Evolutionary conservation across 2,888 invertebrate species (phyloP).

Genomic region (Cantharis nigra): DNA sequence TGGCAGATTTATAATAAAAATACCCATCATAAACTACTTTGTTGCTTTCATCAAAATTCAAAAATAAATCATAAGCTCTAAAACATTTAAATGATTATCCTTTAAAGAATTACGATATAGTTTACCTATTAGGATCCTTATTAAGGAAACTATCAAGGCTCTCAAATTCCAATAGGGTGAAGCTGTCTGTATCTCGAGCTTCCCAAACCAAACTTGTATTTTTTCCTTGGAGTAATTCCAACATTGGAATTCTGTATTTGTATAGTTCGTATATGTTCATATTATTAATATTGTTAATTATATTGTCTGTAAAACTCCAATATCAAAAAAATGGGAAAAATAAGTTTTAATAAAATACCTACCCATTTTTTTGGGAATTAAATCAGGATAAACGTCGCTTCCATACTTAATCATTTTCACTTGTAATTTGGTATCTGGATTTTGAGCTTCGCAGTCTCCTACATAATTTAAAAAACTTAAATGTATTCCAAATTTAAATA

Average conservation of each 20-base stretch:
- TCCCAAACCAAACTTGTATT: neutral
- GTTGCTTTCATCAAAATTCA: conserved; percentile 79
- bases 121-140: conserved; percentile 59
- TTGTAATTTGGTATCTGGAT: neutral
- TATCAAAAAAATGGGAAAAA: neutral
- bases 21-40: conserved; percentile 94
- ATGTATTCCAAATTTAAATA: neutral
- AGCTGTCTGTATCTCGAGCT: neutral
- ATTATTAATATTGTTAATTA: neutral
- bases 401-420: neutral
- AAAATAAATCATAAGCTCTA: conserved; percentile 34
- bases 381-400: neutral
- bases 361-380: neutral
- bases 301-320: neutral
- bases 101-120: neutral
- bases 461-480: neutral
- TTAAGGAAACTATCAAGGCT: conserved; percentile 65
- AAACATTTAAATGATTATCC: neutral
- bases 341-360: neutral
- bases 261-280: neutral
- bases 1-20: conserved; percentile 82
- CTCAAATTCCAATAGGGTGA: neutral
- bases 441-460: neutral
- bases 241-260: neutral
- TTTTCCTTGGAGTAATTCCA: neutral